These are phyloP conservation scores for Aphelinus atriplicis DNA, from an alignment of 1,140 invertebrate species.

Conservation along the genomic window DNA sequence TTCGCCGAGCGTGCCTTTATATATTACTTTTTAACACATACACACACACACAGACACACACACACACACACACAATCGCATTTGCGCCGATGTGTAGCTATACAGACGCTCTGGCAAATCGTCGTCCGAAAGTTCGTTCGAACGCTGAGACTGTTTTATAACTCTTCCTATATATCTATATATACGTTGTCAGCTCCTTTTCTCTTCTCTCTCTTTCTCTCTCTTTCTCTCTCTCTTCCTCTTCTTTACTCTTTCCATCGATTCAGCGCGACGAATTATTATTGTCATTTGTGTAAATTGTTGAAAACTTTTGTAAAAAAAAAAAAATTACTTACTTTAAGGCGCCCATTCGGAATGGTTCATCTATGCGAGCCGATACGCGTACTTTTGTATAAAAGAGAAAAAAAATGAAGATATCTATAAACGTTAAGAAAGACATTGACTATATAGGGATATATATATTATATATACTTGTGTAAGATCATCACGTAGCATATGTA, in stretches of 20 bases:
- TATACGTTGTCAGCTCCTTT: not conserved
- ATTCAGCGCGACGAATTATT: too few species aligned
- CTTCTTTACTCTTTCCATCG: not conserved
- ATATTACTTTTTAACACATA: too few species aligned
- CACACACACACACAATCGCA: too few species aligned
- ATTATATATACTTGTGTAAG: not conserved
- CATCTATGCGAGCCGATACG: constrained; percentile 23
- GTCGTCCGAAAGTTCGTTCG: too few species aligned
- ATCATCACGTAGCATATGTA: constrained; percentile 7
- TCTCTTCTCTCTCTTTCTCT: constrained; percentile 1
- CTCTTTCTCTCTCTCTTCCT: constrained; percentile 1
- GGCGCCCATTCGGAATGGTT: constrained; percentile 21
- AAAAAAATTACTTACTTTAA: constrained; percentile 4
- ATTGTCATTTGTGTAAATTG: constrained; percentile 29
- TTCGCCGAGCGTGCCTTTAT: too few species aligned
- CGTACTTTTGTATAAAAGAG: constrained; percentile 33
- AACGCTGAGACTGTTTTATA: too few species aligned
- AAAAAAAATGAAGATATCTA: not conserved
- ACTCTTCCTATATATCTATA: too few species aligned
- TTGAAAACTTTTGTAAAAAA: constrained; percentile 16
- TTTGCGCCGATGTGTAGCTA: too few species aligned
- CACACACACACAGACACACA: too few species aligned
- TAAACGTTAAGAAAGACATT: not conserved
- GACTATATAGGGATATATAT: constrained; percentile 1
- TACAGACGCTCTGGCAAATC: too few species aligned